Evolutionary conservation across 2,113 vertebrate species (phyloP).

Genomic region (Coptodon rendalli): DNA sequence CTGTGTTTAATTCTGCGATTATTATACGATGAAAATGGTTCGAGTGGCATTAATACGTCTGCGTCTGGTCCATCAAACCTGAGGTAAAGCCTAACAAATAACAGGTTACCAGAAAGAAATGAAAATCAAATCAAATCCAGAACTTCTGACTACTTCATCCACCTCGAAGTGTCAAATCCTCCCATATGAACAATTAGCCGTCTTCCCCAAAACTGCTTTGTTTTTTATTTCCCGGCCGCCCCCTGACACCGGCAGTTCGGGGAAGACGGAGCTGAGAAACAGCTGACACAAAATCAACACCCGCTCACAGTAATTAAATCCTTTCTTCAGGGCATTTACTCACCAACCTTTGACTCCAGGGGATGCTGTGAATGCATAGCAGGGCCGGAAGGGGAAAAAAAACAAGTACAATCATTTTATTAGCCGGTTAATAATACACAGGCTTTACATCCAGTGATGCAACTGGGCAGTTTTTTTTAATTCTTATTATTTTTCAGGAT

Average conservation of each 20-base stretch:
- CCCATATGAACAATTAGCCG: slow-evolving; percentile 27
- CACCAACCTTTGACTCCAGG: slow-evolving; percentile 52
- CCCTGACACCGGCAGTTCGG: slow-evolving; percentile 6
- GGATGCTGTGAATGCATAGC: slow-evolving; percentile 23
- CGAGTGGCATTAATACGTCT: not conserved
- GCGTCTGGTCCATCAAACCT: not conserved
- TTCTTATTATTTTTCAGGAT: slow-evolving; percentile 20
- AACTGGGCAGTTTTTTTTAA: slow-evolving; percentile 22
- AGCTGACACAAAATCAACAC: slow-evolving; percentile 54
- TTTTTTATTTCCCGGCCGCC: slow-evolving; percentile 25
- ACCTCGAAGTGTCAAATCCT: slow-evolving; percentile 11
- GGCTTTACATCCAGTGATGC: slow-evolving; percentile 9
- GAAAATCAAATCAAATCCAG: not conserved
- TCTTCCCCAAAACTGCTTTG: slow-evolving; percentile 22
- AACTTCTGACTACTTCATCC: not conserved
- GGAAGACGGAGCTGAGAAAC: slow-evolving; percentile 42
- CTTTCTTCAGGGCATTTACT: slow-evolving; percentile 50
- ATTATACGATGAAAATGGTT: not conserved
- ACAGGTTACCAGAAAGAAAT: not conserved
- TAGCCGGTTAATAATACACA: slow-evolving; percentile 41
- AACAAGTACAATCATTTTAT: slow-evolving; percentile 36
- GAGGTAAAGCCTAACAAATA: not conserved
- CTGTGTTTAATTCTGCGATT: not conserved
- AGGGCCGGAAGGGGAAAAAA: not conserved
- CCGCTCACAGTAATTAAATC: slow-evolving; percentile 50